These are phyloP conservation scores for Gandaritis pyraliata DNA, from an alignment of 2,888 invertebrate species.

Conservation along the genomic window DNA sequence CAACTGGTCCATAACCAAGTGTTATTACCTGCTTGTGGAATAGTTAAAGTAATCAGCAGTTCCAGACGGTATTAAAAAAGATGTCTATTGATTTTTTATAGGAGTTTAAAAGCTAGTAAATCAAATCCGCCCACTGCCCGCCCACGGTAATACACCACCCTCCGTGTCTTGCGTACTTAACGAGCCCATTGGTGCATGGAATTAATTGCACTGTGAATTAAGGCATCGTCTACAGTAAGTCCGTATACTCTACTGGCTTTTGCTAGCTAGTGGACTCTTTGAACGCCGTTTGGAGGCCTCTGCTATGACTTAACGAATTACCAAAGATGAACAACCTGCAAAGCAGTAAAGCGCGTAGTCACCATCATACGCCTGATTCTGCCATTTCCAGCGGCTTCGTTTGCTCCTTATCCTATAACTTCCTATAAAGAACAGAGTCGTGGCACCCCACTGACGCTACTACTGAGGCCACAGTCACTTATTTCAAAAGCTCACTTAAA, in stretches of 20 bases:
- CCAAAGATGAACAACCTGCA: no score
- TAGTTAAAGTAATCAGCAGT: constrained; percentile 7
- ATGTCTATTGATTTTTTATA: constrained; percentile 19
- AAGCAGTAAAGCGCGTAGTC: no score
- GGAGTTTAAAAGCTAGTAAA: constrained; percentile 56
- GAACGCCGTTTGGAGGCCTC: no score
- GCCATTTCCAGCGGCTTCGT: no score
- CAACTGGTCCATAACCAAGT: constrained; percentile 2
- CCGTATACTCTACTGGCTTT: no score
- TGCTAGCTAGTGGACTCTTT: no score
- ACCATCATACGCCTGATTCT: no score
- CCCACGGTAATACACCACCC: constrained; percentile 54
- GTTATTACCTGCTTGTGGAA: constrained; percentile 4
- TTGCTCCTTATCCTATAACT: no score
- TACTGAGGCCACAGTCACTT: no score
- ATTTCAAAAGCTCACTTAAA: neutral
- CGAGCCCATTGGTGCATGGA: constrained; percentile 31
- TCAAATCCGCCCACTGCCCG: constrained; percentile 53
- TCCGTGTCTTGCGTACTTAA: constrained; percentile 57
- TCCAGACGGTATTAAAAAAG: constrained; percentile 2
- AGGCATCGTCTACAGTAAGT: neutral
- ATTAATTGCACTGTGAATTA: constrained; percentile 32
- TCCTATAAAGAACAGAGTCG: no score
- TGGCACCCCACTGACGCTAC: no score
- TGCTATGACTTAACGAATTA: no score